Conservation (phyloP, 2,113 vertebrate species). For the Burhinus bistriatus region DNA sequence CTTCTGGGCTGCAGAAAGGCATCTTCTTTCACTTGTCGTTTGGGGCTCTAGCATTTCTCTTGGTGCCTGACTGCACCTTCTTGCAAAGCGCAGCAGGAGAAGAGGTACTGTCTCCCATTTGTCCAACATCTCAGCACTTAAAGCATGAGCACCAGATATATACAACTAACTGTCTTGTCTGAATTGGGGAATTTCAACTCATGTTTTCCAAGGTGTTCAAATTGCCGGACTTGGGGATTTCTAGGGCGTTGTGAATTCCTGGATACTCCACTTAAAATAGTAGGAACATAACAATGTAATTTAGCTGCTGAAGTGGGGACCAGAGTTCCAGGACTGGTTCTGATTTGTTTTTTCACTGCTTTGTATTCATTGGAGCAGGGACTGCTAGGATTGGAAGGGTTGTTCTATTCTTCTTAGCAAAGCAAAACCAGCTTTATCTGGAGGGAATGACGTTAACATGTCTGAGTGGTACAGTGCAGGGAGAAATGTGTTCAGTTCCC, state of each 20-base stretch:
- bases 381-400: neutral
- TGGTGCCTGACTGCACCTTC: neutral
- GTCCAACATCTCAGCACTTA: neutral
- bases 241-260: neutral
- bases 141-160: neutral
- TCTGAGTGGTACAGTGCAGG: neutral
- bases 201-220: neutral
- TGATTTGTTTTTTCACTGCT: neutral
- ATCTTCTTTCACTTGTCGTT: neutral
- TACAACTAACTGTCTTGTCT: neutral
- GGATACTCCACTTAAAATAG: neutral
- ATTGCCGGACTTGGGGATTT: neutral
- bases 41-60: neutral
- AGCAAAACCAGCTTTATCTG: neutral
- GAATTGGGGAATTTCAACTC: neutral
- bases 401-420: neutral
- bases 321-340: neutral
- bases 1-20: neutral
- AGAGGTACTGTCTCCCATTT: neutral
- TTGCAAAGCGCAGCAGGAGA: neutral
- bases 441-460: neutral
- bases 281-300: neutral
- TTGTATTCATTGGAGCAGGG: neutral
- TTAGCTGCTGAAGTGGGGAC: neutral
- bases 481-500: neutral